Base-by-base conservation (phyloP, 2,888 invertebrate genomes). In the Thyatira batis region DNA sequence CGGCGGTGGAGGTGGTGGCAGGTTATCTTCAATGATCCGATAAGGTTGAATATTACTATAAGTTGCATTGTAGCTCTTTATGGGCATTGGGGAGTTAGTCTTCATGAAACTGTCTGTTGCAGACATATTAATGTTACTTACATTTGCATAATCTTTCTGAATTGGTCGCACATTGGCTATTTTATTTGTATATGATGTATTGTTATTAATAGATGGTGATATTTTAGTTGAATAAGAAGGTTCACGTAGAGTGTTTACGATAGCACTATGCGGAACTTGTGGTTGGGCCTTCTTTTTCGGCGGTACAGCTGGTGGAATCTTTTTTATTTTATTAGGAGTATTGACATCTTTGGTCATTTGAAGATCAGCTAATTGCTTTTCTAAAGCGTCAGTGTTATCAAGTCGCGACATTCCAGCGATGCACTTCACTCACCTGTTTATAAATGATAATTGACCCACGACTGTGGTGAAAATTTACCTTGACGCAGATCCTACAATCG, bases 301-400 rank as follows among this genome's bases (percentile, higher is more conserved):
- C 46, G 96, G 96, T 55, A 96, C 96, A 52, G 95, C 95, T 60
- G 96, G 96, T 61, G 95, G 96, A 60, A 95, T 90, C 86, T 95
- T 96, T 78, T 92, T 85, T 20, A 82, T 67, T 78, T 82, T 82
- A 55, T 72, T 76, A n/a, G 81, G 60, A 44, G 73, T 70, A 68
- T 74, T 82, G 49, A 72, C 58, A 57, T 87, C 82, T 64, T 93
- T 94, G 50, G 92, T 87, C 78, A 95, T 87, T 78, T 95, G 94
- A 70, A 96, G 83, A 71, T 94, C 94, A 13, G 94, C 94, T 70
- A 96, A 87, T 88, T 95, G 95, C 70, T 95, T 94, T 70, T 96
- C 95, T 73, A 96, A 86, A 68, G 95, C 93, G 63, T 94, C 94
- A 87, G 95, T 93, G 67, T 89, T 89, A 81, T 91, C 87, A 57